phyloP scores from a whole-genome alignment of 1,140 invertebrate genomes.

The Stegodyphus dumicola region DNA sequence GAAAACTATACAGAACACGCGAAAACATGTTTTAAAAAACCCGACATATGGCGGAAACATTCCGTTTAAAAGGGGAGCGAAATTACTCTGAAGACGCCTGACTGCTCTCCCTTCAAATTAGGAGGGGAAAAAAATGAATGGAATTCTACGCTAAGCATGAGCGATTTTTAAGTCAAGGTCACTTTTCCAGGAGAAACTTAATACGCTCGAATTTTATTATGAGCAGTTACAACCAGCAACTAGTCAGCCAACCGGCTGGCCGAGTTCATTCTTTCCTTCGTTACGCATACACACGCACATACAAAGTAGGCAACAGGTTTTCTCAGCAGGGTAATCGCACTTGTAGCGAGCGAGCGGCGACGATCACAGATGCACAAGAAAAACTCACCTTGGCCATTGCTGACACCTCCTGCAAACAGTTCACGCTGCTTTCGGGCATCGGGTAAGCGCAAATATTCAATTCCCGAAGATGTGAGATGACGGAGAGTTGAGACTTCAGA shows the following conservation, averaged over 20 bases:
- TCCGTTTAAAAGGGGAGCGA: no score
- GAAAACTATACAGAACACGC: no score
- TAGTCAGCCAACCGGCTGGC: background rate
- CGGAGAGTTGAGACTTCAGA: constrained; percentile 1
- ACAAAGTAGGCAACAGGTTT: constrained; percentile 30
- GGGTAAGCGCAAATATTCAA: background rate
- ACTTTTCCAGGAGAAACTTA: constrained; percentile 3
- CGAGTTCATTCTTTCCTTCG: background rate
- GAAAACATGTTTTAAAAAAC: no score
- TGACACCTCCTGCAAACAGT: background rate
- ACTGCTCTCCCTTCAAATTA: no score
- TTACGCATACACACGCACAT: background rate
- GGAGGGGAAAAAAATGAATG: background rate
- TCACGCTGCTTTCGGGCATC: constrained; percentile 25
- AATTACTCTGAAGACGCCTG: no score
- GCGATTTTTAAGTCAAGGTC: constrained; percentile 48
- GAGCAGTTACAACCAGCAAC: background rate
- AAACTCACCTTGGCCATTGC: constrained; percentile 33
- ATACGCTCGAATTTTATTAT: no score
- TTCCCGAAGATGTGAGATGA: background rate
- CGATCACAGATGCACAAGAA: background rate
- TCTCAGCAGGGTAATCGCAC: constrained; percentile 9
- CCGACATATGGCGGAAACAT: no score
- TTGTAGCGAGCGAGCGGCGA: background rate
- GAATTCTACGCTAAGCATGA: constrained; percentile 33